These are phyloP conservation scores for Bombus affinis DNA, from an alignment of 1,140 invertebrate species.

Conservation along the genomic window DNA sequence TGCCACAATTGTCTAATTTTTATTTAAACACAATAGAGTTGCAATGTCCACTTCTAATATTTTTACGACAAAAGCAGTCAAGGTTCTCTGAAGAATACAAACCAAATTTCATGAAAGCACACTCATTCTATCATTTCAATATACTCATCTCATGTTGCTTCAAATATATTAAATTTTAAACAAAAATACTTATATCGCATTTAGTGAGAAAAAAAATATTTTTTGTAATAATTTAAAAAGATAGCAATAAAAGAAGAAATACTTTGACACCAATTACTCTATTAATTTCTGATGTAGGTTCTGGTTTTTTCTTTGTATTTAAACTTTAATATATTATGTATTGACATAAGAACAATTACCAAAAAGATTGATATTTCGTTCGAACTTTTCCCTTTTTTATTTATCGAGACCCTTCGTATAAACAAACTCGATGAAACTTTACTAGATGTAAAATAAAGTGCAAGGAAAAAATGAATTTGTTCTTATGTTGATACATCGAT, in stretches of 20 bases:
- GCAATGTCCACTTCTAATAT: constrained; percentile 52
- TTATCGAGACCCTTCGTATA: background rate
- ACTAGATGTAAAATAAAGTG: background rate
- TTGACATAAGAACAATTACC: constrained; percentile 61
- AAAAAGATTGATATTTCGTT: background rate
- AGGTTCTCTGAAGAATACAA: constrained; percentile 53
- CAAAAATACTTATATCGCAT: background rate
- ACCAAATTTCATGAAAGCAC: constrained; percentile 53
- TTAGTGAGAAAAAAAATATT: background rate
- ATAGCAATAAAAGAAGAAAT: background rate
- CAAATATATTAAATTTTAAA: constrained; percentile 39
- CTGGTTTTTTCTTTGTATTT: constrained; percentile 10
- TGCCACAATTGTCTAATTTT: constrained; percentile 42
- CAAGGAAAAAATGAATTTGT: constrained; percentile 39
- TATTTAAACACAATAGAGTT: constrained; percentile 48
- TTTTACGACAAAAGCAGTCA: constrained; percentile 49
- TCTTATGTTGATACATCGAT: constrained; percentile 66
- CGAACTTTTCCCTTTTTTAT: background rate
- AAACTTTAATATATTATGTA: constrained; percentile 51
- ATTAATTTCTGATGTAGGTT: background rate
- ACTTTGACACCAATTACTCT: constrained; percentile 9
- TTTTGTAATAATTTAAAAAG: background rate
- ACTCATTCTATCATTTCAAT: constrained; percentile 43
- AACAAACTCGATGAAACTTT: background rate
- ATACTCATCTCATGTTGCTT: constrained; percentile 46